Conservation (phyloP, 2,888 invertebrate species). For the Junonia oenone region DNA sequence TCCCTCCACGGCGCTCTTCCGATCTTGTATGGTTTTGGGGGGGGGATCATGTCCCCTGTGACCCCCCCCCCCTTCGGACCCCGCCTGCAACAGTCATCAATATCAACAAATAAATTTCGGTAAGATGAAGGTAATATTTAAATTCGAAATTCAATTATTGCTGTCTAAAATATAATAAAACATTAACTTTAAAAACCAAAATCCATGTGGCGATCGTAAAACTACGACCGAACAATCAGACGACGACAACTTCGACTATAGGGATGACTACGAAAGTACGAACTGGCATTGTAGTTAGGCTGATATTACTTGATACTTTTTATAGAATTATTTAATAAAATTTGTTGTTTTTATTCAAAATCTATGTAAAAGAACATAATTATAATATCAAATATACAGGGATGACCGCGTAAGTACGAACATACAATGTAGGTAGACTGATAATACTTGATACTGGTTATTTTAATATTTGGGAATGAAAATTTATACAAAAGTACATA, state of each 20-base stretch:
- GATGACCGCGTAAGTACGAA: conserved; percentile 1
- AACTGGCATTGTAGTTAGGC: background rate
- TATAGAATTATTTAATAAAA: background rate
- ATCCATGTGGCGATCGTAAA: conserved; percentile 31
- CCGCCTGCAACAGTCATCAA: too few relatives aligned
- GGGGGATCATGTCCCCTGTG: too few relatives aligned
- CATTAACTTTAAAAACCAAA: conserved; percentile 1
- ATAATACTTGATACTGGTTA: too few relatives aligned
- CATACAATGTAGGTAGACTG: too few relatives aligned
- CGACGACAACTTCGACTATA: conserved; percentile 28
- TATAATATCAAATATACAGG: conserved; percentile 2
- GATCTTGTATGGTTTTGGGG: too few relatives aligned
- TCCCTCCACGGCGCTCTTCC: too few relatives aligned
- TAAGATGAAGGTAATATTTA: background rate
- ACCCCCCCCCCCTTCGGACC: too few relatives aligned
- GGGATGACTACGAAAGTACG: conserved; percentile 1
- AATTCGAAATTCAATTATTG: background rate
- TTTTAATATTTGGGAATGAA: too few relatives aligned
- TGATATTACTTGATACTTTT: conserved; percentile 4
- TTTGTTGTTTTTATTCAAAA: too few relatives aligned
- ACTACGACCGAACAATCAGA: conserved; percentile 34
- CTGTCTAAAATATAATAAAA: too few relatives aligned
- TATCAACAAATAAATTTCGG: background rate
- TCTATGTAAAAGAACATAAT: too few relatives aligned
- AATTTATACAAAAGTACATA: too few relatives aligned